Conservation (phyloP, 2,113 vertebrate genomes). For the Halichoerus grypus region DNA sequence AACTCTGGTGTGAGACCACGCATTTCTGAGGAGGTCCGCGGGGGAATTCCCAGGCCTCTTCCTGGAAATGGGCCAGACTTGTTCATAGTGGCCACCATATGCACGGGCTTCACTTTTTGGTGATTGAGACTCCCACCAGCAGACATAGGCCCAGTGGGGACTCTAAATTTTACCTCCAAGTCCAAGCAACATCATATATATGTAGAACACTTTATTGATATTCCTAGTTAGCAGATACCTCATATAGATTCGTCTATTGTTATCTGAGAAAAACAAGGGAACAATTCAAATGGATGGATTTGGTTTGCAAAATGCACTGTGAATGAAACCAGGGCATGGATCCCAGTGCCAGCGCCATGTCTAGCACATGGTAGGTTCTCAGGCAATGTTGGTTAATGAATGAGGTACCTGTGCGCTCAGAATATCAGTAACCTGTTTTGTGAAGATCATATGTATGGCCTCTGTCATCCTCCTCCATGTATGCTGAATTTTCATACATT, state of each 20-base stretch:
- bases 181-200: not conserved
- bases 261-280: conserved; percentile 8
- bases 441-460: not conserved
- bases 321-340: not conserved
- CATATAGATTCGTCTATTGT: not conserved
- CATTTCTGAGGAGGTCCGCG: not conserved
- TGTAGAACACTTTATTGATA: not conserved
- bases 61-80: not conserved
- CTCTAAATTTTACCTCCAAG: conserved; percentile 14
- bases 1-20: not conserved
- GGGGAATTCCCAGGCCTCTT: not conserved
- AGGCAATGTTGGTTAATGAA: not conserved
- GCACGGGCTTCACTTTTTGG: not conserved
- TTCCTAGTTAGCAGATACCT: not conserved
- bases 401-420: not conserved
- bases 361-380: not conserved
- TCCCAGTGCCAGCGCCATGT: not conserved
- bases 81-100: not conserved
- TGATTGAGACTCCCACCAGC: not conserved
- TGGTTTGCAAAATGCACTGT: conserved; percentile 9
- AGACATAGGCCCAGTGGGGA: not conserved
- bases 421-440: not conserved
- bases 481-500: not conserved
- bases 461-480: not conserved
- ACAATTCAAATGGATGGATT: not conserved